Evolutionary conservation across 2,113 vertebrate genomes (phyloP).

Genomic region (Heterochromis multidens): DNA sequence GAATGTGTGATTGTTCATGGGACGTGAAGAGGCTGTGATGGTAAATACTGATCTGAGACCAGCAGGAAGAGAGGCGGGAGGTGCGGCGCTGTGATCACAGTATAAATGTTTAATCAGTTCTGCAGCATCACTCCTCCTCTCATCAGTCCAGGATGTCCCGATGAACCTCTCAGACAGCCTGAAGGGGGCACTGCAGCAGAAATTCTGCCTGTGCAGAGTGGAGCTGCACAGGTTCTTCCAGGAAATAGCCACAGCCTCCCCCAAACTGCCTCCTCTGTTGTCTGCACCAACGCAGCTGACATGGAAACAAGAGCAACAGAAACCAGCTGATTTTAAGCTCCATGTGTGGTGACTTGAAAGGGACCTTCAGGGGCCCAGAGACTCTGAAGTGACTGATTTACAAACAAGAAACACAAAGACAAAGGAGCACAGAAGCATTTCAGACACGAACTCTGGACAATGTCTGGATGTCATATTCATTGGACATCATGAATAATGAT

Average conservation of each 20-base stretch:
- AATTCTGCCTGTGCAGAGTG: background rate
- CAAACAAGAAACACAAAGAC: background rate
- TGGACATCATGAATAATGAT: too few species aligned
- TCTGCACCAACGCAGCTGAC: background rate
- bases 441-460: too few species aligned
- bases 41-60: background rate
- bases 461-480: too few species aligned
- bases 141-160: background rate
- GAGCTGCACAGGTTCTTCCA: background rate
- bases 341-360: too few species aligned
- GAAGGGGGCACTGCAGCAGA: background rate
- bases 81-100: background rate
- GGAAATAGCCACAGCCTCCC: background rate
- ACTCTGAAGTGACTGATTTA: background rate
- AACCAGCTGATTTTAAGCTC: background rate
- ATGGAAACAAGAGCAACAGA: background rate
- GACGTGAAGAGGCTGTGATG: background rate
- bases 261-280: background rate
- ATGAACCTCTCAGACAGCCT: background rate
- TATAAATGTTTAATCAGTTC: background rate
- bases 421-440: too few species aligned
- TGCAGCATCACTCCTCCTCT: background rate
- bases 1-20: background rate
- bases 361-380: too few species aligned
- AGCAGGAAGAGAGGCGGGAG: background rate